Evolutionary conservation across 1,140 invertebrate species (phyloP).

Genomic region (Panagrolaimus sp.): DNA sequence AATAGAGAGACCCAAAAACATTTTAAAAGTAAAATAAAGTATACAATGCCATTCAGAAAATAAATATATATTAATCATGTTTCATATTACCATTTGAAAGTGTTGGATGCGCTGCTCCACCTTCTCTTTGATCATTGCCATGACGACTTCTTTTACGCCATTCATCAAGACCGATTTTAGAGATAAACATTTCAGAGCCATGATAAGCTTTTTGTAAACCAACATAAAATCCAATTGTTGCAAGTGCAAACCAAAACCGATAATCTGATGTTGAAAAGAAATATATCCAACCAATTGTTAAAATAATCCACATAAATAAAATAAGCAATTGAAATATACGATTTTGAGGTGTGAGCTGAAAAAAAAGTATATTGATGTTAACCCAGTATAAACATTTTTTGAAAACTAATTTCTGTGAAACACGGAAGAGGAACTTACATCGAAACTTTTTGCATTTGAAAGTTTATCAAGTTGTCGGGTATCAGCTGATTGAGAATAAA

Average conservation of each 20-base stretch:
- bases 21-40: no score
- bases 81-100: no score
- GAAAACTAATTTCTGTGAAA: no score
- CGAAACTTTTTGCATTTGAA: conserved; percentile 23
- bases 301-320: conserved; percentile 33
- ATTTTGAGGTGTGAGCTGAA: conserved; percentile 33
- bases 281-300: conserved; percentile 37
- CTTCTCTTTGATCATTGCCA: no score
- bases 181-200: conserved; percentile 41
- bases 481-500: conserved; percentile 51
- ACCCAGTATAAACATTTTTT: no score
- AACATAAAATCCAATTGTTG: conserved; percentile 37
- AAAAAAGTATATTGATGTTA: conserved; percentile 17
- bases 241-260: conserved; percentile 22
- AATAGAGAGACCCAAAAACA: no score
- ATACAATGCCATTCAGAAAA: no score
- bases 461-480: conserved; percentile 18
- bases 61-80: no score
- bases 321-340: conserved; percentile 32
- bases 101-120: no score
- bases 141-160: background rate
- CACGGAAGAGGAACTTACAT: conserved; percentile 19
- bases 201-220: conserved; percentile 38
- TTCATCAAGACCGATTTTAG: background rate
- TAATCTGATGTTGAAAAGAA: conserved; percentile 34